These are phyloP conservation scores for Vireo griseus DNA, from an alignment of 2,797 vertebrate genomes.

Conservation along the genomic window DNA sequence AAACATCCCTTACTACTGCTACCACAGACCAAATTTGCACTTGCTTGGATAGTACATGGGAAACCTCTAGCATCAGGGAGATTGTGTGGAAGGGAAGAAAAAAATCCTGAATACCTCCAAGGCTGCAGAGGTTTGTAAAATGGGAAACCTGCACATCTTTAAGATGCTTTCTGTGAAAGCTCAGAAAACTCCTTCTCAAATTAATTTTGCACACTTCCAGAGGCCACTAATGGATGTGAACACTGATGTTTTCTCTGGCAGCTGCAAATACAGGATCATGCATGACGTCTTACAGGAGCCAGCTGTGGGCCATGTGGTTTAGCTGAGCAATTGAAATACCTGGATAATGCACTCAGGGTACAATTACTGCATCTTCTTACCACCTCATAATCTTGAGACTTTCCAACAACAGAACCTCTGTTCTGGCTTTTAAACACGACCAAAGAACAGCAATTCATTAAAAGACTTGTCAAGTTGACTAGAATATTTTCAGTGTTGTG, in stretches of 20 bases:
- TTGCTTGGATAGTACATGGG: neutral
- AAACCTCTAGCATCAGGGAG: neutral
- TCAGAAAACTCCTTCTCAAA: slow-evolving; percentile 13
- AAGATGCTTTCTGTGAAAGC: neutral
- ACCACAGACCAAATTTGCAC: neutral
- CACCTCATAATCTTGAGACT: neutral
- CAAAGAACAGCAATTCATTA: slow-evolving; percentile 25
- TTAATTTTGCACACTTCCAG: neutral
- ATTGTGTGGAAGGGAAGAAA: neutral
- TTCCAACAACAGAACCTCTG: slow-evolving; percentile 30
- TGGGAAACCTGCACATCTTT: neutral
- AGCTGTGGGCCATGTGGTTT: neutral
- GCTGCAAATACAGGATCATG: neutral
- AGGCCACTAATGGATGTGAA: neutral
- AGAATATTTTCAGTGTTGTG: neutral
- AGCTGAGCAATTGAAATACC: slow-evolving; percentile 17
- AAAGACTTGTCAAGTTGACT: neutral
- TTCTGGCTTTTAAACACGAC: neutral
- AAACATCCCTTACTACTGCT: neutral
- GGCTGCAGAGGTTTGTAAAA: neutral
- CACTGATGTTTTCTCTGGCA: slow-evolving; percentile 35
- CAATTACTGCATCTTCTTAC: neutral
- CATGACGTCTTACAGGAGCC: neutral
- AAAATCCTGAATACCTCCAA: neutral
- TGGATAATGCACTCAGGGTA: neutral